Percentiles rank a stretch among this genome's conserved stretches.
These are phyloP conservation scores for Aeoliscus strigatus DNA, from an alignment of 2,797 vertebrate genomes.

Conservation along the genomic window DNA sequence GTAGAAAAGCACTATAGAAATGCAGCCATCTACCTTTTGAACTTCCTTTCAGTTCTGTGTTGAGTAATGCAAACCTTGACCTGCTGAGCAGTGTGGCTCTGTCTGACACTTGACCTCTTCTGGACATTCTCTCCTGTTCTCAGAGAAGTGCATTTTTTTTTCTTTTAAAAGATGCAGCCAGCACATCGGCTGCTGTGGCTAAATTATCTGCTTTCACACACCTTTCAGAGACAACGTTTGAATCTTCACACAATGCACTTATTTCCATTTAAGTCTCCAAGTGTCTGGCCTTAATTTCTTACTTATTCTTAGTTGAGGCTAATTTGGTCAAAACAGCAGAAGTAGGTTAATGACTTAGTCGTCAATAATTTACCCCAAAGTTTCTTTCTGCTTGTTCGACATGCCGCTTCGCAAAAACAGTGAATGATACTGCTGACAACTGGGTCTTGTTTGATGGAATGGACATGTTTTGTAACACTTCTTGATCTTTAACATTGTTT, in stretches of 20 bases:
- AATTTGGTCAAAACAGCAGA: constrained; percentile 49
- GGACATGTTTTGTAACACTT: constrained; percentile 1
- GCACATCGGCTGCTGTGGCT: neutral
- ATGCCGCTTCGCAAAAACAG: constrained; percentile 13
- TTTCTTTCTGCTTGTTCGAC: constrained; percentile 1
- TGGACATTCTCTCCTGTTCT: no score
- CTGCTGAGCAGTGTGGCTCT: no score
- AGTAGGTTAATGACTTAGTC: constrained; percentile 56
- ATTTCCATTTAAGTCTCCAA: constrained; percentile 35
- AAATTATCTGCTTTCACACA: constrained; percentile 6
- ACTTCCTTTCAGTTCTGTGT: no score
- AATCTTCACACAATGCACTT: constrained; percentile 26
- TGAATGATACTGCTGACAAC: neutral
- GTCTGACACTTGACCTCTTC: no score
- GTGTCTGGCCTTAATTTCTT: constrained; percentile 46
- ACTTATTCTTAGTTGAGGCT: constrained; percentile 49
- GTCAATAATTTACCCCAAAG: constrained; percentile 55
- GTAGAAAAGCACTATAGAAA: no score
- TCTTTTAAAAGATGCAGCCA: constrained; percentile 2
- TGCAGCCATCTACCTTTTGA: no score
- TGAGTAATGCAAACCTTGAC: no score
- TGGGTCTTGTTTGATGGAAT: constrained; percentile 1
- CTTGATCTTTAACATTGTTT: constrained; percentile 1
- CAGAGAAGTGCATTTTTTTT: neutral
- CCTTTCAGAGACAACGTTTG: constrained; percentile 6